Evolutionary conservation across 2,113 vertebrate species (phyloP).

Genomic region (Axis porcinus): DNA sequence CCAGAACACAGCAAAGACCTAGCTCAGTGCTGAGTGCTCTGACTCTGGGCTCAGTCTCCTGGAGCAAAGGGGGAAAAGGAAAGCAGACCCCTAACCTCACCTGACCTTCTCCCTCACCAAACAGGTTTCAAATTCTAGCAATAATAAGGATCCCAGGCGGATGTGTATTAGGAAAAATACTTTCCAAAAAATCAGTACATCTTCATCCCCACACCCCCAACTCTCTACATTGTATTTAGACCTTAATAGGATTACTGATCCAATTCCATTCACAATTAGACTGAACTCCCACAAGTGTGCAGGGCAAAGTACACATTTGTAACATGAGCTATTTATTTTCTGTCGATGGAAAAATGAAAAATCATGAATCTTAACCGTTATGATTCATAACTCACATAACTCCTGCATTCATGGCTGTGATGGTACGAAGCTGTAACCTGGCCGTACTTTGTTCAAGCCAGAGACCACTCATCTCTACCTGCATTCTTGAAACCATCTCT

Average conservation of each 20-base stretch:
- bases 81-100: accelerated
- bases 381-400: not conserved
- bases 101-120: not conserved
- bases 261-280: not conserved
- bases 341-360: constrained; percentile 17
- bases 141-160: not conserved
- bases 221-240: not conserved
- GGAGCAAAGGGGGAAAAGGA: not conserved
- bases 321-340: not conserved
- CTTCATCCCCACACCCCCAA: not conserved
- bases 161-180: not conserved
- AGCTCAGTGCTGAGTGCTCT: not conserved
- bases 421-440: not conserved
- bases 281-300: not conserved
- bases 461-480: not conserved
- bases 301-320: not conserved
- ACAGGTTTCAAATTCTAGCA: not conserved
- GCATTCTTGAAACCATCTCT: not conserved
- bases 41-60: accelerated
- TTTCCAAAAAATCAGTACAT: not conserved
- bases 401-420: not conserved
- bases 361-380: not conserved
- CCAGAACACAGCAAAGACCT: not conserved
- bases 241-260: not conserved
- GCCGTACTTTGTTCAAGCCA: not conserved